phyloP scores from a whole-genome alignment of 2,888 invertebrate genomes.

The Criorhina ranunculi region DNA sequence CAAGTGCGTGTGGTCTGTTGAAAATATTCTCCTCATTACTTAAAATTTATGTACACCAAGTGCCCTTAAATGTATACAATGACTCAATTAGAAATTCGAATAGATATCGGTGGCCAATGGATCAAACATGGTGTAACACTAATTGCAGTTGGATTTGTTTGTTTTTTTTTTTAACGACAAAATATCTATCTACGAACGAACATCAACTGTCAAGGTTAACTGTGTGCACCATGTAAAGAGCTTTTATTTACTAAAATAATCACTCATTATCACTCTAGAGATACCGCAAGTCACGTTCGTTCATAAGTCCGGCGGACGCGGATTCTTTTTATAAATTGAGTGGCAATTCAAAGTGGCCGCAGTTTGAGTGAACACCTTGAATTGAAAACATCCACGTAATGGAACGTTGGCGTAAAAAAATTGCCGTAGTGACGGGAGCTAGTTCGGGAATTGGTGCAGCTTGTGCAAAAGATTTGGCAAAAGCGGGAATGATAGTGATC shows the following conservation, averaged over 20 bases:
- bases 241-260: slow-evolving; percentile 3
- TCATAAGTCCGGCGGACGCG: neutral
- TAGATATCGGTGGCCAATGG: neutral
- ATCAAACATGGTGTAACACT: slow-evolving; percentile 20
- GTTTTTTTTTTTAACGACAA: slow-evolving; percentile 12
- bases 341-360: neutral
- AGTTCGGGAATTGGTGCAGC: slow-evolving; percentile 86
- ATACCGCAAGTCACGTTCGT: slow-evolving; percentile 19
- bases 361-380: slow-evolving; percentile 22
- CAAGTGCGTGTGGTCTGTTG: slow-evolving; percentile 27
- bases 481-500: slow-evolving; percentile 86
- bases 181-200: slow-evolving; percentile 8
- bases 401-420: slow-evolving; percentile 87
- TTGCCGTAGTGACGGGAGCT: slow-evolving; percentile 88
- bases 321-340: slow-evolving; percentile 44
- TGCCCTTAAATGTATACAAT: slow-evolving; percentile 4
- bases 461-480: slow-evolving; percentile 44
- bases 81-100: neutral
- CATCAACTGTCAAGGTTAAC: slow-evolving; percentile 41
- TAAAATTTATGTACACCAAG: neutral
- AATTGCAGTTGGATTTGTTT: slow-evolving; percentile 12
- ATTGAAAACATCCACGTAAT: slow-evolving; percentile 79
- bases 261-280: neutral
- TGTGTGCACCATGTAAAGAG: slow-evolving; percentile 11
- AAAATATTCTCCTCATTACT: neutral